Evolutionary conservation across 2,113 vertebrate species (phyloP).

Genomic region (Sula dactylatra): DNA sequence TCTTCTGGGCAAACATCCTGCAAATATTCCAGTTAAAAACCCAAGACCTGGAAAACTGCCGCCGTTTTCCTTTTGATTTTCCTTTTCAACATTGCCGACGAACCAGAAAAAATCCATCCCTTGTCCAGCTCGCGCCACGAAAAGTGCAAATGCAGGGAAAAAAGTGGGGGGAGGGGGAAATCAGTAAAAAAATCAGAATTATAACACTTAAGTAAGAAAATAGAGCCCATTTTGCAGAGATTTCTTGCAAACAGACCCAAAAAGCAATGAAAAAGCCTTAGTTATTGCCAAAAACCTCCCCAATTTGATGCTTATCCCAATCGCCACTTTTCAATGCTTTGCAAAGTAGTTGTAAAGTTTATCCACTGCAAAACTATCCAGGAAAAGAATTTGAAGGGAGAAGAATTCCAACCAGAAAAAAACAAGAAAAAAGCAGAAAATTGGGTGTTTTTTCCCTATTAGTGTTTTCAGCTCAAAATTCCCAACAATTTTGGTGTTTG

Average conservation of each 20-base stretch:
- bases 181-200: neutral
- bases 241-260: neutral
- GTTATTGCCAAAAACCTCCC: neutral
- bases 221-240: neutral
- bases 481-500: neutral
- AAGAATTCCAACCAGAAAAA: neutral
- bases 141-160: neutral
- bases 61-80: neutral
- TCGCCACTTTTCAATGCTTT: neutral
- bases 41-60: neutral
- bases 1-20: neutral
- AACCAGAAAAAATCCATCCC: neutral
- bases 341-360: neutral
- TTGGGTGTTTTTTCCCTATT: fast-evolving
- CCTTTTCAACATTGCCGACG: neutral
- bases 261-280: neutral
- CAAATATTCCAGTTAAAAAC: neutral
- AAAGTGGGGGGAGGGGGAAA: neutral
- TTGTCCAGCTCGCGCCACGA: fast-evolving
- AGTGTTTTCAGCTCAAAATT: neutral
- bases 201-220: too few relatives aligned
- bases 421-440: neutral
- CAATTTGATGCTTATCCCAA: fast-evolving
- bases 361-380: fast-evolving
- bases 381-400: neutral